Conservation (phyloP, 2,113 vertebrate genomes). For the Gobiocypris rarus region DNA sequence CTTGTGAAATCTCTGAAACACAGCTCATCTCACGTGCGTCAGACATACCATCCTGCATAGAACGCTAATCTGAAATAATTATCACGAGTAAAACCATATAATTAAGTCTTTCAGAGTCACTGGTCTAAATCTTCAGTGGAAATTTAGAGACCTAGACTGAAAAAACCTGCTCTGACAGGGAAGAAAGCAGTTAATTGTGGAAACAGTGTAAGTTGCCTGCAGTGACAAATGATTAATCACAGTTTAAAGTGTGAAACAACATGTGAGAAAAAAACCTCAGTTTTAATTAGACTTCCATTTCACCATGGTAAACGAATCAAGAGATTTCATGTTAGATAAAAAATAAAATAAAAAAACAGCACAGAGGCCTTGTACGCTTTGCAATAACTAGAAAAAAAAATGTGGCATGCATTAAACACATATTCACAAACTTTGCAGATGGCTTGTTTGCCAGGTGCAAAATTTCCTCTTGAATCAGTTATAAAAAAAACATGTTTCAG, state of each 20-base stretch:
- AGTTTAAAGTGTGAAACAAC: constrained; percentile 31
- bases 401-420: background rate
- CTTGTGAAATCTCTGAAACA: constrained; percentile 13
- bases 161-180: constrained; percentile 15
- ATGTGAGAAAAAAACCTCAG: background rate
- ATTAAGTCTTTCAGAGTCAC: constrained; percentile 12
- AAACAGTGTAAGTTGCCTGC: background rate
- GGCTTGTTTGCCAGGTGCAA: background rate
- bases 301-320: background rate
- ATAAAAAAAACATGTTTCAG: background rate
- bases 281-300: constrained; percentile 4
- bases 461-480: background rate
- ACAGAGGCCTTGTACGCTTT: background rate
- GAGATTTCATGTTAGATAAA: constrained; percentile 3
- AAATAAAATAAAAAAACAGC: too few species aligned
- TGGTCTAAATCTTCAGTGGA: background rate
- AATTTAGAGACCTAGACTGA: background rate
- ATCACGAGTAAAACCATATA: constrained; percentile 5
- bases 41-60: background rate
- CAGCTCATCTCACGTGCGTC: background rate
- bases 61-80: constrained; percentile 25
- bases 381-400: background rate
- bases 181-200: constrained; percentile 29
- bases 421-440: background rate
- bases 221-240: constrained; percentile 38